Conservation (phyloP, 2,113 vertebrate species). For the Rhipidura dahli region DNA sequence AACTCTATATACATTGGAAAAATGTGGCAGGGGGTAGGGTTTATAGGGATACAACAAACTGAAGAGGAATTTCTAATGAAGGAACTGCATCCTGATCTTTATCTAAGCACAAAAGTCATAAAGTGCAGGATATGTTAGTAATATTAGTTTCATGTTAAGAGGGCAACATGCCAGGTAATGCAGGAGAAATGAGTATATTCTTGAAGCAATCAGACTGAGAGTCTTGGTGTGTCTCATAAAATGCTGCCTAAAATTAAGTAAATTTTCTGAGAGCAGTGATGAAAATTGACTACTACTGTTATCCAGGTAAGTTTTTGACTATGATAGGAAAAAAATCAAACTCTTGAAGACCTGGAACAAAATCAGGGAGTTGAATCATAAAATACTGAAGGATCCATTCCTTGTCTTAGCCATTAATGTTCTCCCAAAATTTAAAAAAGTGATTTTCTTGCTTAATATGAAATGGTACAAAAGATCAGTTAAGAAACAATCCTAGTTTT, state of each 20-base stretch:
- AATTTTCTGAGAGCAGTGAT: neutral
- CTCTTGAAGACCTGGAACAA: neutral
- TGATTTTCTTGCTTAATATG: neutral
- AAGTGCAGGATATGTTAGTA: neutral
- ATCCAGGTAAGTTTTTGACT: neutral
- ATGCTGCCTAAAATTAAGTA: neutral
- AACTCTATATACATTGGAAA: neutral
- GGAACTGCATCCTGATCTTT: neutral
- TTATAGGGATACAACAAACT: neutral
- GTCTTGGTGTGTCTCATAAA: neutral
- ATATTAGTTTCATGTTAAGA: neutral
- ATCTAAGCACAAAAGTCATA: neutral
- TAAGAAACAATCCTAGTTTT: neutral
- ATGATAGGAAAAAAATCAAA: neutral
- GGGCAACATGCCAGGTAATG: neutral
- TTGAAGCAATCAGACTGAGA: neutral
- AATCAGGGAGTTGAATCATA: neutral
- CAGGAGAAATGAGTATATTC: neutral
- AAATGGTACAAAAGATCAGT: neutral
- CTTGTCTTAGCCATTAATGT: neutral
- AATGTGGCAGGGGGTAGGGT: accelerated
- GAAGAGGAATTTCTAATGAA: neutral
- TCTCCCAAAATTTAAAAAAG: neutral
- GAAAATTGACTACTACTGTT: neutral
- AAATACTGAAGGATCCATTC: neutral